Base-by-base conservation (phyloP, 2,113 vertebrate genomes). In the Baryphthengus martii region DNA sequence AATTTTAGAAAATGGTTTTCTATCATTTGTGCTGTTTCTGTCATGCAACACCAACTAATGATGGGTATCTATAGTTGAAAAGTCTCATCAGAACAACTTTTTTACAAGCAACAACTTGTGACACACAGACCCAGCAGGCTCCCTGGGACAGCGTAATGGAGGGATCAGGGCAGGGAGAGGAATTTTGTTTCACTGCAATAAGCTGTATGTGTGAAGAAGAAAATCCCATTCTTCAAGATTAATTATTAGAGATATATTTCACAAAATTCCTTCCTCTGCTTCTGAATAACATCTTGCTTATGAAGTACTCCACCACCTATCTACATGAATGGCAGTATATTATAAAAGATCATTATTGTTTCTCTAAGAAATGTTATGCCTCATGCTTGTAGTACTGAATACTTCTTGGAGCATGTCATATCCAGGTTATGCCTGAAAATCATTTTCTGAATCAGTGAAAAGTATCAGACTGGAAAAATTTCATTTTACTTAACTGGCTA, bases 401-500 rank as follows among this genome's bases (percentile, higher is more conserved):
- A 68, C 37, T 79, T 89, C 17, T 59, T 73, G 37, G 19, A 79
- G 58, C 28, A 62, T 67, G 45, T 83, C 44, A 81, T 29, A 35
- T 17, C 21, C 81, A 91, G 73, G 44, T 68, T 93, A 73, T 74
- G 90, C 71, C 39, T 88, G 75, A 94, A 90, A 90, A 88, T 12
- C 23, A 71, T 76, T 94, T 92, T 94, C 66, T 42, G 82, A 95
- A 88, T 93, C 93, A 90, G 50, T 95, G 65, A 90, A 92, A 92
- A 93, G 79, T 93, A 93, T 80, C 62, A 94, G 91, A 95, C 91
- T 93, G 96, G 93, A 95, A 96, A 94, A 95, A 39, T 23, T 96
- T 93, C 49, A 59, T 94, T 93, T 94, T 94, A 62, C 47, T 90
- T 90, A 93, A 79, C 82, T 86, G 62, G 26, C 61, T 93, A 90